Evolutionary conservation across 2,797 vertebrate species (phyloP), one percentile per base, ranked within the genome.

Genomic region (Notolepis coatsorum): DNA sequence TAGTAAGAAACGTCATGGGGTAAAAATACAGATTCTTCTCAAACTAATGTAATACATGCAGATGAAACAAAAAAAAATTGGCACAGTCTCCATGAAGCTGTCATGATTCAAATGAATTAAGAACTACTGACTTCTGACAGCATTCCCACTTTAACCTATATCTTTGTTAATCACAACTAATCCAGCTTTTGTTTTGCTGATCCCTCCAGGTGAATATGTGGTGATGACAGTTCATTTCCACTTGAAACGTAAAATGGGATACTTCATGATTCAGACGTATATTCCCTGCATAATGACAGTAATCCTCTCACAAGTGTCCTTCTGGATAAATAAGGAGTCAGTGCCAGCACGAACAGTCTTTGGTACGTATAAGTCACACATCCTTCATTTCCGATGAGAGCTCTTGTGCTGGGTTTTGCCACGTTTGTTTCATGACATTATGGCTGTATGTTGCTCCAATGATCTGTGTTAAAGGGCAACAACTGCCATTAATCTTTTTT

Each of bases 261-360:
- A 99, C 91, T 99, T 99, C 90, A 97, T 99, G 96, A 99, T 99
- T 85, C 98, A 99, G 90, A 99, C 97, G 0, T 99, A 99, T 78
- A 99, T 99, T 80, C 98, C 98, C 23, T 99, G 98, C 89, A 99
- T 99, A 84, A 99, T 99, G 98, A 99, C 98, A 61, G 98, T 99
- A 80, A 97, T 99, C 89, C 97, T 99, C 80, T 99, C 98, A 81
- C 98, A 99, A 93, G 98, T 99, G 92, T 99, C 98, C 52, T 99
- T 99, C 95, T 99, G 98, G 98, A 99, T 99, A 91, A 99, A 99
- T 89, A 99, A 99, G 81, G 97, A 99, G 79, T 99, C 98, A 0
- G 97, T 99, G 79, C 98, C 98, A 31, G 97, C 98, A 43, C 94
- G 98, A 88, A 99, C 97, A 25, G 98, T 99, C 56, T 99, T 99